Conservation (phyloP, 2,113 vertebrate species). For the Platysteira castanea region DNA sequence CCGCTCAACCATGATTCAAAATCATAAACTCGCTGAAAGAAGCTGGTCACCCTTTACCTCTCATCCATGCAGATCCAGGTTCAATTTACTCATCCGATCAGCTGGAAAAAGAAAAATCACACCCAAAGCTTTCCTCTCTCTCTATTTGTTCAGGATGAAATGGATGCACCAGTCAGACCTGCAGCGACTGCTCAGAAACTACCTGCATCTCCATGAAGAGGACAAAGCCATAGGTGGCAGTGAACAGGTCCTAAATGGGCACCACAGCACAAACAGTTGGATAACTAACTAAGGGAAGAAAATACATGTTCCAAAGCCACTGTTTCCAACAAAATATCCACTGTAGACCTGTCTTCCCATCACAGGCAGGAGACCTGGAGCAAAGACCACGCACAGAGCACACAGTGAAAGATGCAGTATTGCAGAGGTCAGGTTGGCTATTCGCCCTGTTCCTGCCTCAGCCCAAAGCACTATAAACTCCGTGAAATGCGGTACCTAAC, state of each 20-base stretch:
- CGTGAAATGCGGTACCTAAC: not conserved
- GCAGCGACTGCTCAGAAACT: not conserved
- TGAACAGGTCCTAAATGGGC: not conserved
- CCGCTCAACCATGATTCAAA: accelerated
- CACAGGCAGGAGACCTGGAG: not conserved
- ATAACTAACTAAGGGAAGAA: not conserved
- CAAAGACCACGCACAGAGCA: not conserved
- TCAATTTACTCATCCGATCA: not conserved
- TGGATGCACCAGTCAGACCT: not conserved
- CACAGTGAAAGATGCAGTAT: not conserved
- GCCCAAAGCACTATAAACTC: not conserved
- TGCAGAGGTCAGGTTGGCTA: not conserved
- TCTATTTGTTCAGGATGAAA: not conserved
- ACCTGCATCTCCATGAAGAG: not conserved
- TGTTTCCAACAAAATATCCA: not conserved
- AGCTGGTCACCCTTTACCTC: not conserved
- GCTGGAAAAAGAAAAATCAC: not conserved
- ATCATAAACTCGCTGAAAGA: not conserved
- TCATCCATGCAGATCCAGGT: accelerated
- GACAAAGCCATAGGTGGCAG: accelerated
- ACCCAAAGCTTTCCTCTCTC: not conserved
- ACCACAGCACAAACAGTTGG: not conserved
- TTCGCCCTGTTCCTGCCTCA: not conserved
- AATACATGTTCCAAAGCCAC: not conserved
- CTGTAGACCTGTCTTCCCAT: not conserved